Percentiles rank a stretch among this genome's conserved stretches.
Evolutionary conservation across 2,797 vertebrate genomes (phyloP).

Genomic region (Peromyscus aztecus): DNA sequence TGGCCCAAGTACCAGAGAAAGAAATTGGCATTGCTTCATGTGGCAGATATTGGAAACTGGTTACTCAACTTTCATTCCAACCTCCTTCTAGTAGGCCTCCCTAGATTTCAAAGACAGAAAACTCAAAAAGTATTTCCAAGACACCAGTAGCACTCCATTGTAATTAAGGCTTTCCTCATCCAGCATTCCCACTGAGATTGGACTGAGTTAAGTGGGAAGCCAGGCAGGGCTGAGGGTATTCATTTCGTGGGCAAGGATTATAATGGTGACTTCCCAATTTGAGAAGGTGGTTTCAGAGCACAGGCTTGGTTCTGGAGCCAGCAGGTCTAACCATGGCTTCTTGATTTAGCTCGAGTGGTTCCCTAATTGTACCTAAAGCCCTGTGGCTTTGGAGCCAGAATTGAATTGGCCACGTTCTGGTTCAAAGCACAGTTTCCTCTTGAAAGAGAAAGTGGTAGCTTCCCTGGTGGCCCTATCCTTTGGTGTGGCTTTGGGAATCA

Average conservation of each 20-base stretch:
- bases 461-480: constrained; percentile 54
- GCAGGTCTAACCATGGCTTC: constrained; percentile 65
- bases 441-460: constrained; percentile 43
- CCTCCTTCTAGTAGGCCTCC: background rate
- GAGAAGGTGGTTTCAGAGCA: constrained; percentile 57
- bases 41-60: background rate
- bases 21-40: background rate
- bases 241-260: background rate
- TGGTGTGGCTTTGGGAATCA: constrained; percentile 56
- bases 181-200: background rate
- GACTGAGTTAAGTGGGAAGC: background rate
- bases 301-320: constrained; percentile 60
- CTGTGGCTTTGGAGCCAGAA: constrained; percentile 59
- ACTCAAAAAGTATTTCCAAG: constrained; percentile 21
- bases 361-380: constrained; percentile 59
- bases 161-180: background rate
- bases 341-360: constrained; percentile 68
- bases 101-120: constrained; percentile 52
- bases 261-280: constrained; percentile 46
- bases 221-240: background rate
- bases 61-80: background rate
- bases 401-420: constrained; percentile 37
- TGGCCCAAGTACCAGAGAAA: constrained; percentile 2
- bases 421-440: constrained; percentile 48
- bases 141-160: background rate